These are phyloP conservation scores for Siniperca undulata DNA, from an alignment of 2,797 vertebrate species.

Conservation along the genomic window DNA sequence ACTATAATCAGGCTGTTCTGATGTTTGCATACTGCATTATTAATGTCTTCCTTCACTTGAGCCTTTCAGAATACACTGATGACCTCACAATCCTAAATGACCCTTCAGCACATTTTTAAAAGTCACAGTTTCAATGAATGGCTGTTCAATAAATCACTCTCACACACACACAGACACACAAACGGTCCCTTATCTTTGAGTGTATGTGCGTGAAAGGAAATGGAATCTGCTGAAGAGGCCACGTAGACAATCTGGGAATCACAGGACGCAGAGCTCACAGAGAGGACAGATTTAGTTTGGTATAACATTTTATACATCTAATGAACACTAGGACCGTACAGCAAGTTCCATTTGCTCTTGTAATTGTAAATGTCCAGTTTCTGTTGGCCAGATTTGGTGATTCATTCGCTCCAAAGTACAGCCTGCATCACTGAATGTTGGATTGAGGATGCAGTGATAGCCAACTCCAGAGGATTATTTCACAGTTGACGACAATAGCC, in stretches of 20 bases:
- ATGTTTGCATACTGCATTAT: neutral
- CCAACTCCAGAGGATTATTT: neutral
- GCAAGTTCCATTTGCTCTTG: neutral
- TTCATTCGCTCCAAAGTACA: constrained; percentile 11
- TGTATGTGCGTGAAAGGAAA: constrained; percentile 31
- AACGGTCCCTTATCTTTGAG: constrained; percentile 10
- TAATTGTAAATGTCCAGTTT: neutral
- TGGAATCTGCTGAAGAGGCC: constrained; percentile 55
- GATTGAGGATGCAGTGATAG: constrained; percentile 12
- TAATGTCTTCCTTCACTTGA: no score
- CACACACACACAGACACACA: neutral
- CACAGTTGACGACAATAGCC: neutral
- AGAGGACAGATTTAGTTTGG: constrained; percentile 34
- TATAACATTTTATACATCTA: constrained; percentile 46
- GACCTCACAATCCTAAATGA: neutral
- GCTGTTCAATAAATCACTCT: constrained; percentile 10
- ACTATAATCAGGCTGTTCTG: neutral
- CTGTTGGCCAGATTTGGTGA: neutral
- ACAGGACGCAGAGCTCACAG: constrained; percentile 33
- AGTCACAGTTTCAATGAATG: constrained; percentile 19
- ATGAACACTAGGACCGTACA: constrained; percentile 16
- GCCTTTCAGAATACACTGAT: neutral
- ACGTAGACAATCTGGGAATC: constrained; percentile 18
- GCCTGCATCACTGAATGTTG: neutral
- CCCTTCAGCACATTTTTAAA: constrained; percentile 16